phyloP scores from a whole-genome alignment of 2,888 invertebrate species.

The Rhodophaea formosa region DNA sequence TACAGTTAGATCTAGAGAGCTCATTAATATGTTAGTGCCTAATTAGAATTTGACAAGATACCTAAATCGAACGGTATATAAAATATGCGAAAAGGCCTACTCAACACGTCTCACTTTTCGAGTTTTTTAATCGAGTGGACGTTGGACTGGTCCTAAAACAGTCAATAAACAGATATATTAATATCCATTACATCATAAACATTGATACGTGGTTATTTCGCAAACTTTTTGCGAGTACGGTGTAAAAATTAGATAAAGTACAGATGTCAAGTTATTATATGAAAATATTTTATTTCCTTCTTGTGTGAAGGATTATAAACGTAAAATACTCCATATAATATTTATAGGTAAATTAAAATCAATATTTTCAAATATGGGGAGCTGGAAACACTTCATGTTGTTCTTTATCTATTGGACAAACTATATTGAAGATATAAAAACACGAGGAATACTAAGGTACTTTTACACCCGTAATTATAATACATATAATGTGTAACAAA shows the following conservation, averaged over 20 bases:
- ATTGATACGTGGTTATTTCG: slow-evolving; percentile 12
- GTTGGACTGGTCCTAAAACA: slow-evolving; percentile 10
- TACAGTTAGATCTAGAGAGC: background rate
- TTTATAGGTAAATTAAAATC: too few relatives aligned
- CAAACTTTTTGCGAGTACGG: slow-evolving; percentile 1
- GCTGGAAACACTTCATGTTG: too few relatives aligned
- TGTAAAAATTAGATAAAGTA: background rate
- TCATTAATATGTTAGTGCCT: background rate
- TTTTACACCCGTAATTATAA: too few relatives aligned
- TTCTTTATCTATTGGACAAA: too few relatives aligned
- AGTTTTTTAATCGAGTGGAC: slow-evolving; percentile 10
- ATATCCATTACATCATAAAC: slow-evolving; percentile 20
- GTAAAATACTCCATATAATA: too few relatives aligned
- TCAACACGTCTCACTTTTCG: background rate
- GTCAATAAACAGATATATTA: slow-evolving; percentile 15
- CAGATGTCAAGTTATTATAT: background rate
- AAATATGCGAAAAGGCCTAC: slow-evolving; percentile 1
- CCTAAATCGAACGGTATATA: background rate
- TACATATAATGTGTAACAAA: too few relatives aligned
- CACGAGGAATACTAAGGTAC: too few relatives aligned
- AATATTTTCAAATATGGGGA: too few relatives aligned
- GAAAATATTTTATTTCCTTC: too few relatives aligned
- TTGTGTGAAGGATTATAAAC: too few relatives aligned
- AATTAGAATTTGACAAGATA: background rate
- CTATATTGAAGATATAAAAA: too few relatives aligned